Evolutionary conservation across 1,140 invertebrate species (phyloP), one percentile per base, ranked within the genome.

Genomic region (Drosophila sp.): DNA sequence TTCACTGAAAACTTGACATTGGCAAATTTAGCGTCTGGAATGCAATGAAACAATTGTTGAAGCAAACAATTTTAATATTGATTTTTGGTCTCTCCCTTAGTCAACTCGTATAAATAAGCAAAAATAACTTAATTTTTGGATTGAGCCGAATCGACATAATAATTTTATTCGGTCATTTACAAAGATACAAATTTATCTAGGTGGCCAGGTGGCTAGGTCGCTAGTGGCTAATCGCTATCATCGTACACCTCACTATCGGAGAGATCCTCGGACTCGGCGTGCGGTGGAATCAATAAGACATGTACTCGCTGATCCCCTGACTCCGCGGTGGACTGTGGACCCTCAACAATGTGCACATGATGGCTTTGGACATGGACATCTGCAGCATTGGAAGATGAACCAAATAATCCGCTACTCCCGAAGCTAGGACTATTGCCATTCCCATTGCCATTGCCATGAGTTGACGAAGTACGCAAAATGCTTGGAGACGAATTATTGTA

Each of bases 221-320:
- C 17, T 17, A 17, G 17, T 17, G 17, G 17, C 25, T 27, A 50
- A 7, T 50, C 44, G 44, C 44, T 50, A 8, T 50, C 44, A 3
- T 69, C 38, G 4, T n/a, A 33, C 1, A 70, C 3, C 0, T 69
- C 66, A 1, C 5, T 25, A 30, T 71, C 71, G 40, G 38, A 58
- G 0, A 73, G 17, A 6, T 73, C 71, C n/a, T 72, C 60, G 1
- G 35, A 10, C 1, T 23, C 1, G 0, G 72, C 71, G 32, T 40
- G 44, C 23, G 44, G 44, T 50, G 44, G 44, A 10, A 25, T 3
- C 44, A 50, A 6, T 50, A 10, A 1, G 1, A 50, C 2, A 50
- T 4, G 17, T 17, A 47, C 44, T 7, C 5, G 17, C 17, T 50
- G 44, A 8, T 2, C 23, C 44, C 23, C 10, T 27, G 7, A 2